These are phyloP conservation scores for Gastrophryne carolinensis DNA, from an alignment of 2,797 vertebrate species.

Conservation along the genomic window DNA sequence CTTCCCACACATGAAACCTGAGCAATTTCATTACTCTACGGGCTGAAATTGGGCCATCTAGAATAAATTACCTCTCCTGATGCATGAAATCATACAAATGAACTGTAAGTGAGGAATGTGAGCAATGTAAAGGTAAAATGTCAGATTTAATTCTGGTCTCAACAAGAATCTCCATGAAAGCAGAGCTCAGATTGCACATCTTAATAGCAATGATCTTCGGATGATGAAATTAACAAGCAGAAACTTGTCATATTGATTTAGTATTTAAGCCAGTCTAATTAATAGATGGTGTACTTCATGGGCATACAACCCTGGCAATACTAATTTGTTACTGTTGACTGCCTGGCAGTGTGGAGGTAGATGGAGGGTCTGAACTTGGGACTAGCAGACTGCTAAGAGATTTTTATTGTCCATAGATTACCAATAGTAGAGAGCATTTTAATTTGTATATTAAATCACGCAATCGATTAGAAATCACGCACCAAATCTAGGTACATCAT, in stretches of 20 bases:
- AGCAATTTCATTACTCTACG: background rate
- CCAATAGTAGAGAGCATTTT: no score
- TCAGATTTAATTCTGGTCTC: conserved; percentile 24
- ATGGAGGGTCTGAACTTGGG: background rate
- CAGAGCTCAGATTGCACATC: background rate
- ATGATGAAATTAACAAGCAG: conserved; percentile 40
- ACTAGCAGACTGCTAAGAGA: background rate
- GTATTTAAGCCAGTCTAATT: conserved; percentile 15
- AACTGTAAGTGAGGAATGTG: conserved; percentile 18
- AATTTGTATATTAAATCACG: no score
- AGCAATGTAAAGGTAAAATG: conserved; percentile 28
- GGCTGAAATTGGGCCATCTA: background rate
- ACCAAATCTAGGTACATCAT: no score
- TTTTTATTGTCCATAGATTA: no score
- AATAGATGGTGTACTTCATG: conserved; percentile 4
- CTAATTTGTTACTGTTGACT: background rate
- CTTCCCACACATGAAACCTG: background rate
- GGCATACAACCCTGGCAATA: background rate
- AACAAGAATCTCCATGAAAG: conserved; percentile 2
- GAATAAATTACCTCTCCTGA: conserved; percentile 16
- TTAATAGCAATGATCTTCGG: conserved; percentile 34
- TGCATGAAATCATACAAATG: conserved; percentile 33
- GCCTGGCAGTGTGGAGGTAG: background rate
- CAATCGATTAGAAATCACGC: no score
- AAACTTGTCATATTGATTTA: conserved; percentile 39